These are phyloP conservation scores for Craterocephalus amniculus DNA, from an alignment of 2,797 vertebrate species.

Conservation along the genomic window DNA sequence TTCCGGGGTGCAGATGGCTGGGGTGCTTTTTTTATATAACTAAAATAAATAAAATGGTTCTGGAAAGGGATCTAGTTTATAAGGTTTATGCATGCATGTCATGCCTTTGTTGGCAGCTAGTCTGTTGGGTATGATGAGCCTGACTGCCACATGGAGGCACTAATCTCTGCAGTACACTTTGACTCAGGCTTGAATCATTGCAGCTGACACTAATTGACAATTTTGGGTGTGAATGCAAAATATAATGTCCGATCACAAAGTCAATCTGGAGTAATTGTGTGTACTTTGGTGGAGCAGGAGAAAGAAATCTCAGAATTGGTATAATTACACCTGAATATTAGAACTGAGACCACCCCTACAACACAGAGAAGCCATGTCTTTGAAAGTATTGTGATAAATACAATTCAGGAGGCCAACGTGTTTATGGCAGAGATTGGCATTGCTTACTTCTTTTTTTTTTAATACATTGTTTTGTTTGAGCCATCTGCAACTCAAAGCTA, in stretches of 20 bases:
- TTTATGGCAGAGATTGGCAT: neutral
- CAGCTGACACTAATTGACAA: neutral
- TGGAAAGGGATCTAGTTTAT: neutral
- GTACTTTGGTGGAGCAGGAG: too few relatives aligned
- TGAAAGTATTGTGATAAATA: constrained; percentile 26
- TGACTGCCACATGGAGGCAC: neutral
- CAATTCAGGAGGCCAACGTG: constrained; percentile 33
- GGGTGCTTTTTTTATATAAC: neutral
- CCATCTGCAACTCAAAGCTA: too few relatives aligned
- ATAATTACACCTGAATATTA: too few relatives aligned
- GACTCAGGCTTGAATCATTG: neutral
- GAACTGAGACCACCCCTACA: neutral
- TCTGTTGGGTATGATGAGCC: neutral
- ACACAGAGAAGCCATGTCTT: neutral
- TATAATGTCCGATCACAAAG: neutral
- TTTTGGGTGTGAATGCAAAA: neutral
- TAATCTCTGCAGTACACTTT: neutral
- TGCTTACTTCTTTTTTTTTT: too few relatives aligned
- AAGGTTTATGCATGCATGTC: neutral
- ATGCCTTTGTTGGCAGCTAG: neutral
- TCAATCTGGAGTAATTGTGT: neutral
- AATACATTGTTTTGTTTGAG: too few relatives aligned
- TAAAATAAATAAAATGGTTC: neutral
- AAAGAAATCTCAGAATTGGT: too few relatives aligned
- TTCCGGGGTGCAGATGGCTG: neutral